Percentiles rank a stretch among this genome's conserved stretches.
phyloP scores from a whole-genome alignment of 2,113 vertebrate species.

The Tricholaema leucomelas region DNA sequence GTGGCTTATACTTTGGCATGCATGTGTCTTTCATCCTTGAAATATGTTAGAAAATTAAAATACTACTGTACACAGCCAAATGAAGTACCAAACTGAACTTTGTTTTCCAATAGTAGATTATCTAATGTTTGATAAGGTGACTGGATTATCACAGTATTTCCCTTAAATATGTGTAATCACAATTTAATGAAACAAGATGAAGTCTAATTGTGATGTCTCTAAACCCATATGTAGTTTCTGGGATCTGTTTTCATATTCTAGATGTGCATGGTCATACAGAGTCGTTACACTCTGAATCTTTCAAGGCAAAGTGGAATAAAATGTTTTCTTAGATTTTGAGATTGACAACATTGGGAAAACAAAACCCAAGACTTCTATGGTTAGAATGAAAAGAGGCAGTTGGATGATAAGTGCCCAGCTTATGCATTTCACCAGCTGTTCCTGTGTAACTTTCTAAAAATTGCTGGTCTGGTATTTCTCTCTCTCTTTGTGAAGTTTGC shows the following conservation, averaged over 20 bases:
- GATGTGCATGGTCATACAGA: fast-evolving
- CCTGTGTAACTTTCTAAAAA: background rate
- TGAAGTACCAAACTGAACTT: background rate
- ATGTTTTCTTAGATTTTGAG: background rate
- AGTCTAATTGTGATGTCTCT: background rate
- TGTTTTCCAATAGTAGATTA: background rate
- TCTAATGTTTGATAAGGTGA: background rate
- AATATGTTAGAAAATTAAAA: background rate
- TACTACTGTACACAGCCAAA: background rate
- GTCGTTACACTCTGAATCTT: background rate
- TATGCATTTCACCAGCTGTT: background rate
- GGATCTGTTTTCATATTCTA: background rate
- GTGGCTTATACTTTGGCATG: background rate
- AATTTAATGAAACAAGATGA: background rate
- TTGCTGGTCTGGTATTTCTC: background rate
- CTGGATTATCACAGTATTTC: background rate
- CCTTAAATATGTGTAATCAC: background rate
- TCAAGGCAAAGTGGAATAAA: background rate
- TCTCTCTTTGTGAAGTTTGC: background rate
- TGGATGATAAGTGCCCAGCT: background rate
- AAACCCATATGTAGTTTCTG: background rate
- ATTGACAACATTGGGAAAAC: background rate
- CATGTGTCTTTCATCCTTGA: background rate
- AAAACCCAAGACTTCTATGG: background rate
- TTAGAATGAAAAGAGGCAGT: background rate